Conservation (phyloP, 2,797 vertebrate genomes). For the Echeneis naucrates region DNA sequence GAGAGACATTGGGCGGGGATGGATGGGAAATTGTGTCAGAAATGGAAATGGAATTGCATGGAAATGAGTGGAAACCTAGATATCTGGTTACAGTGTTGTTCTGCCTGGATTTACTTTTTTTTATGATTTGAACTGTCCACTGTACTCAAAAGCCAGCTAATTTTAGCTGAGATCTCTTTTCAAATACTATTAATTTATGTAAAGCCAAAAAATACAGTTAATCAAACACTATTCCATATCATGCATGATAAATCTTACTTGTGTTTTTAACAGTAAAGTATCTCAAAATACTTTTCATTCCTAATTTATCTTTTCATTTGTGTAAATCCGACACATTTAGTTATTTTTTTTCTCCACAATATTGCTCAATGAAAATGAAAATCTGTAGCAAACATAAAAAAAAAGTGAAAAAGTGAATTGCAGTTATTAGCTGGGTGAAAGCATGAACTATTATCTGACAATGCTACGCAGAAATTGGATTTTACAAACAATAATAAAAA, state of each 20-base stretch:
- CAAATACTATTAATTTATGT: not conserved
- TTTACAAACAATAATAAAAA: not conserved
- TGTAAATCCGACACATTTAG: too few species aligned
- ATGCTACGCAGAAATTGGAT: not conserved
- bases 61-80: slow-evolving; percentile 50
- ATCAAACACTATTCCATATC: not conserved
- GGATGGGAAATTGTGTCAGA: slow-evolving; percentile 53
- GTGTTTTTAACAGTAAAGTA: not conserved
- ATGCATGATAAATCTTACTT: not conserved
- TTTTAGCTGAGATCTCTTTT: not conserved
- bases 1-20: slow-evolving; percentile 76
- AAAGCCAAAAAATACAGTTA: not conserved
- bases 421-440: too few species aligned
- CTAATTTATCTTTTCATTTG: not conserved
- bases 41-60: too few species aligned
- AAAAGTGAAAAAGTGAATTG: too few species aligned
- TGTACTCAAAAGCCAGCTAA: slow-evolving; percentile 7
- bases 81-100: slow-evolving; percentile 28
- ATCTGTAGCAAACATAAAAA: too few species aligned
- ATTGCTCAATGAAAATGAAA: not conserved
- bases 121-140: slow-evolving; percentile 6
- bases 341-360: too few species aligned
- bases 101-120: slow-evolving; percentile 18
- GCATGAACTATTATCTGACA: not conserved
- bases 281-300: not conserved